Evolutionary conservation across 2,888 invertebrate genomes (phyloP).

Genomic region (Agrotis puta): DNA sequence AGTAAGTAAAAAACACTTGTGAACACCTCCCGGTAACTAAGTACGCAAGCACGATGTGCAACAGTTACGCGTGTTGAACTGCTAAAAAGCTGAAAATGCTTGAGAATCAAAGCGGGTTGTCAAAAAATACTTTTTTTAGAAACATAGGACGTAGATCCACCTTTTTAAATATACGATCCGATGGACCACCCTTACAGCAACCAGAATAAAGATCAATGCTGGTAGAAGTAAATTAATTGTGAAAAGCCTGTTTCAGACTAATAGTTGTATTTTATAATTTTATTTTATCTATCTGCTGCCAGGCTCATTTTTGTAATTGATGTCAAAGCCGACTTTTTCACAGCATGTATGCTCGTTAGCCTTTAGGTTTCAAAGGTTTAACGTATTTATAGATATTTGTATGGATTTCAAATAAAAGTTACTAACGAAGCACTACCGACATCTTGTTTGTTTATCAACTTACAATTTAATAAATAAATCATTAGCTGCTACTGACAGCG

Average conservation of each 20-base stretch:
- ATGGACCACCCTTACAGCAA: no score
- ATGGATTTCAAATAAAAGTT: neutral
- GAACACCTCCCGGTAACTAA: no score
- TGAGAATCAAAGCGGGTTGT: no score
- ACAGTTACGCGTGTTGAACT: no score
- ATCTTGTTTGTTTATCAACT: neutral
- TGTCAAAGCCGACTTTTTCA: neutral
- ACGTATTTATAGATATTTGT: neutral
- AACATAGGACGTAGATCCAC: no score
- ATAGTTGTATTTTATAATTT: conserved; percentile 1
- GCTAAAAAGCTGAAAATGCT: no score
- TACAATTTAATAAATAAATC: neutral
- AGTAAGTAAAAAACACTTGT: no score
- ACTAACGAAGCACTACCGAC: neutral
- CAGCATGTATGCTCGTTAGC: conserved; percentile 2
- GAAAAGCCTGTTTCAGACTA: neutral
- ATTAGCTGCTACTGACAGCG: neutral
- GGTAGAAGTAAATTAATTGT: neutral
- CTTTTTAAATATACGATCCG: no score
- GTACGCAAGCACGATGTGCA: no score
- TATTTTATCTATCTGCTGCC: neutral
- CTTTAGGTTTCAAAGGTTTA: neutral
- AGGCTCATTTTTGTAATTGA: conserved; percentile 2
- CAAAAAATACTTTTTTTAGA: no score
- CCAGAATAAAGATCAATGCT: no score